Conservation (phyloP, 2,797 vertebrate species). For the Rhyacichthys aspro region DNA sequence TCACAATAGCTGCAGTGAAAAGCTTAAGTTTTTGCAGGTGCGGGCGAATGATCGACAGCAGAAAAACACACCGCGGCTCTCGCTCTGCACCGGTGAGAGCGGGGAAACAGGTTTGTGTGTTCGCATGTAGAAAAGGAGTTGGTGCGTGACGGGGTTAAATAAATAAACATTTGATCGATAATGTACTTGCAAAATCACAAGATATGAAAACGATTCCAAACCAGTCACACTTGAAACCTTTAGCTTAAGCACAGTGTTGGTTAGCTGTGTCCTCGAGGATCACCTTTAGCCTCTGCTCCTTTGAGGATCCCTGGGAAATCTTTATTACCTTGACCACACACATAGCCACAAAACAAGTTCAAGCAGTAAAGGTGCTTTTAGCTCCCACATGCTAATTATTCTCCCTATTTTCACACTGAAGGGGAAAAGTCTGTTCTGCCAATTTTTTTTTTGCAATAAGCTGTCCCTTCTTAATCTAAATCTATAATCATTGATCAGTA, state of each 20-base stretch:
- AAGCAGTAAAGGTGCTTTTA: conserved; percentile 18
- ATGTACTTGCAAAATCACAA: conserved; percentile 4
- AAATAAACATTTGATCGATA: conserved; percentile 5
- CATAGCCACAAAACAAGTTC: conserved; percentile 31
- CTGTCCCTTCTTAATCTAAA: conserved; percentile 22
- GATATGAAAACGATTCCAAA: conserved; percentile 16
- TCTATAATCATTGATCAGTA: conserved; percentile 41
- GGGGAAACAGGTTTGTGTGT: conserved; percentile 27
- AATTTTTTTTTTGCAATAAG: conserved; percentile 16
- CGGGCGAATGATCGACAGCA: conserved; percentile 62
- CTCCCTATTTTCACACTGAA: conserved; percentile 33
- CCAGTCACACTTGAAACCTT: conserved; percentile 25
- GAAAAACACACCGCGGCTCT: conserved; percentile 44
- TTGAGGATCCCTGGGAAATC: conserved; percentile 16
- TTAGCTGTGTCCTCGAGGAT: conserved; percentile 30
- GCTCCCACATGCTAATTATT: conserved; percentile 29
- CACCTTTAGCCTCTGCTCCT: conserved; percentile 31
- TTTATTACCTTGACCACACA: conserved; percentile 56
- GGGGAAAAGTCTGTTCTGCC: no score
- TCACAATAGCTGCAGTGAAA: conserved; percentile 67
- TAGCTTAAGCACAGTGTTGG: conserved; percentile 10
- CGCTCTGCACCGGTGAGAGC: conserved; percentile 37
- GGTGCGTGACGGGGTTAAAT: conserved; percentile 5
- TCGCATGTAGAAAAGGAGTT: conserved; percentile 15
- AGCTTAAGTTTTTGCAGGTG: conserved; percentile 74